Conservation (phyloP, 2,888 invertebrate genomes). For the Rhagophthalmus giganteus region DNA sequence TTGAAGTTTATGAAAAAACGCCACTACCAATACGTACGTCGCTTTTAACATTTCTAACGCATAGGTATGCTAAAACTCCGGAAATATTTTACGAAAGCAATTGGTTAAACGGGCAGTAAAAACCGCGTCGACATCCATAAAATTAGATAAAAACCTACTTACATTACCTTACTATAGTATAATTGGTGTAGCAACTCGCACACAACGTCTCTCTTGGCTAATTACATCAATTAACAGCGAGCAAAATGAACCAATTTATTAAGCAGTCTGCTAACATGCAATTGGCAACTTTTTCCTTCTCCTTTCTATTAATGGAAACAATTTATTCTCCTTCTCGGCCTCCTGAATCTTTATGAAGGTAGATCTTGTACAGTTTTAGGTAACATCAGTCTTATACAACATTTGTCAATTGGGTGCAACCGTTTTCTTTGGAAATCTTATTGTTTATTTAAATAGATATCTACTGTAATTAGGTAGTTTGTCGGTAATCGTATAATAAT, state of each 20-base stretch:
- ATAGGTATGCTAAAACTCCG: no score
- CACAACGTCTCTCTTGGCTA: slow-evolving; percentile 36
- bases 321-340: slow-evolving; percentile 1
- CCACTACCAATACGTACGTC: no score
- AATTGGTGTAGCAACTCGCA: slow-evolving; percentile 37
- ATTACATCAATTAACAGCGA: slow-evolving; percentile 41
- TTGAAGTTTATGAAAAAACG: no score
- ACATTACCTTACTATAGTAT: slow-evolving; percentile 33
- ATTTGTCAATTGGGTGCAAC: no score
- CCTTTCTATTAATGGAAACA: slow-evolving; percentile 17
- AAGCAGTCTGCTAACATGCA: slow-evolving; percentile 38
- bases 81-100: not conserved
- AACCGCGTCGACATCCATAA: slow-evolving; percentile 21
- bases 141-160: slow-evolving; percentile 34
- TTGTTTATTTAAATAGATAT: no score
- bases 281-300: slow-evolving; percentile 34
- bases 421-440: no score
- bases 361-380: slow-evolving; percentile 2
- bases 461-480: no score
- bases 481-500: no score
- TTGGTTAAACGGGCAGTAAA: slow-evolving; percentile 5
- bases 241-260: slow-evolving; percentile 42
- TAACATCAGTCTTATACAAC: no score
- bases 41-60: no score
- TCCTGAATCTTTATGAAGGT: slow-evolving; percentile 3